Conservation (phyloP, 2,888 invertebrate species). For the Coelinius sp. region DNA sequence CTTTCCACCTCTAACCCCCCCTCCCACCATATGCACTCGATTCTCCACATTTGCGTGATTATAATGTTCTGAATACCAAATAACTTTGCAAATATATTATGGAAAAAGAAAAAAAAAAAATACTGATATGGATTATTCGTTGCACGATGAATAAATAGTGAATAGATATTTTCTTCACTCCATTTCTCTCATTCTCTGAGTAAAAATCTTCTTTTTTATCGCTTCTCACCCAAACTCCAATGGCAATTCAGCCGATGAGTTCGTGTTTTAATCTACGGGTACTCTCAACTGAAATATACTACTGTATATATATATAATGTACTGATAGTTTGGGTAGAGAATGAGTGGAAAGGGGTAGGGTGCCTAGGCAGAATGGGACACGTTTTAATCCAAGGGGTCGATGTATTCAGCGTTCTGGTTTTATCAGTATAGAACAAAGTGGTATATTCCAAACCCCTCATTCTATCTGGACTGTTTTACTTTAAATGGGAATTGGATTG, state of each 20-base stretch:
- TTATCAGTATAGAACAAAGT: conserved; percentile 27
- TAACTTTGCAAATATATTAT: not conserved
- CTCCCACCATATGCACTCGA: conserved; percentile 35
- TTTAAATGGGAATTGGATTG: conserved; percentile 43
- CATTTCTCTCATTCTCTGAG: conserved; percentile 1
- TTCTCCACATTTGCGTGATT: conserved; percentile 13
- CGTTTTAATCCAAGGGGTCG: conserved; percentile 60
- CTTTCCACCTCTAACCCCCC: conserved; percentile 53
- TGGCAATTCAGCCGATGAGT: conserved; percentile 22
- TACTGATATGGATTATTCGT: not conserved
- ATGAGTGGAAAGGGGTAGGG: conserved; percentile 19
- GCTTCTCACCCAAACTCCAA: conserved; percentile 13
- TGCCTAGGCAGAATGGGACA: conserved; percentile 40
- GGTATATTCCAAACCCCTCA: conserved; percentile 20
- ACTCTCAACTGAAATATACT: conserved; percentile 15
- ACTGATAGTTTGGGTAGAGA: conserved; percentile 28
- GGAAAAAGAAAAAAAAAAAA: not conserved
- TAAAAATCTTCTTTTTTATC: conserved; percentile 4
- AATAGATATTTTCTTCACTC: conserved; percentile 5
- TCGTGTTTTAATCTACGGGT: conserved; percentile 22
- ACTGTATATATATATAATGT: conserved; percentile 18
- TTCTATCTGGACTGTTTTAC: conserved; percentile 24
- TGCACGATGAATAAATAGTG: not conserved
- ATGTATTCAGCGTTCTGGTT: conserved; percentile 48
- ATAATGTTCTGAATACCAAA: conserved; percentile 17